Conservation (phyloP, 2,888 invertebrate species). For the Colostygia pectinataria region DNA sequence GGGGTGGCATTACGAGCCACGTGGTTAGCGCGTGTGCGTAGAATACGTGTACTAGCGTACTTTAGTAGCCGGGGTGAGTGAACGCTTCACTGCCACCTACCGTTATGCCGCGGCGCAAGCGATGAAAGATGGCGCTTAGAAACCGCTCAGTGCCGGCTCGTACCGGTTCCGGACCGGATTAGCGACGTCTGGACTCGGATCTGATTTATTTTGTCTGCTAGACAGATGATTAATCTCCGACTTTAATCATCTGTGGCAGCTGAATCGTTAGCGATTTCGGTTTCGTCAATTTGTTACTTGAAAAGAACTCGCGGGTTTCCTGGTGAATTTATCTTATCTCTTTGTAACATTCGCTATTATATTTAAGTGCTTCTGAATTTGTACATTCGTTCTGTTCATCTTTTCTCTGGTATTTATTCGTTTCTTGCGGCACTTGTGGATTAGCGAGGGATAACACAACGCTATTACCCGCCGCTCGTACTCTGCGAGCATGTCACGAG, state of each 20-base stretch:
- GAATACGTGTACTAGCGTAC: constrained; percentile 32
- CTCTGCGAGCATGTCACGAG: constrained; percentile 12
- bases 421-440: constrained; percentile 8
- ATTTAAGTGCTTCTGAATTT: not conserved
- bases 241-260: constrained; percentile 26
- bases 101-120: constrained; percentile 48
- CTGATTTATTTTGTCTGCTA: constrained; percentile 32
- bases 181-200: constrained; percentile 29
- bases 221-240: constrained; percentile 33
- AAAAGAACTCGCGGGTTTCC: not conserved
- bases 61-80: constrained; percentile 54
- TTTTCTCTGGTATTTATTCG: not conserved
- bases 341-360: not conserved
- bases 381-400: not conserved
- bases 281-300: constrained; percentile 14
- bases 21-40: constrained; percentile 40
- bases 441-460: constrained; percentile 25
- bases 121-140: constrained; percentile 38
- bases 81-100: constrained; percentile 50
- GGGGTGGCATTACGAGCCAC: constrained; percentile 31
- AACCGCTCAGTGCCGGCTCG: constrained; percentile 23
- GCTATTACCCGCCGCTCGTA: constrained; percentile 9
- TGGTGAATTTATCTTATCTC: constrained; percentile 3
- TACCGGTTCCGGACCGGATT: constrained; percentile 30
- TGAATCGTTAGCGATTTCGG: constrained; percentile 24